Base-by-base conservation (phyloP, 2,888 invertebrate genomes). In the Platynereis dumerilii region DNA sequence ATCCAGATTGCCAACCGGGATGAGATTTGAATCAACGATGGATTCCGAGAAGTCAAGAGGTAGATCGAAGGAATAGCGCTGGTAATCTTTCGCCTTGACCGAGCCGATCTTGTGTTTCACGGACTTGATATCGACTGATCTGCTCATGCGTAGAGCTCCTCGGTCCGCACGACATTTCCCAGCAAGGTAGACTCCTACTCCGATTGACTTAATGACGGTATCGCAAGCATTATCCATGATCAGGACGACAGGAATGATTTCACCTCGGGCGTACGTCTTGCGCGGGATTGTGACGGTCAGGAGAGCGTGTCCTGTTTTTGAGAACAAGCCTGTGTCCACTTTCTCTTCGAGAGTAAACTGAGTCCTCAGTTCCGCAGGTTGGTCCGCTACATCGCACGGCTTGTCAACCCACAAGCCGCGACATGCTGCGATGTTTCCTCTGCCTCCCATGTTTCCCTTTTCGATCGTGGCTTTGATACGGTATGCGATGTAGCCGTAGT, bases 1-100 rank as follows among this genome's bases (percentile, higher is more conserved):
- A 26, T 62, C 56, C 2, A 62, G 44, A 24, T 28, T 10, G 17
- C 62, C 62, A 39, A 42, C 62, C 17, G 62, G 62, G 10, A 62
- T 52, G 24, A 62, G 56, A 45, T 56, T 54, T 3, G 44, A 26
- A 44, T 62, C 62, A 7, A 53, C 44, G 44, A 26, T 24, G 54
- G 27, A n/a, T 1, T 62, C 44, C 17, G 10, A 15, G 34, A 62
- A 62, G 7, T 55, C 62, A 22, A 52, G 34, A 3, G 62, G 62
- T 2, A 62, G 2, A 2, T 27, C 29, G 42, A 55, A 5, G 10
- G 10, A 20, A n/a, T 42, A 39, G 10, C 22, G 12, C 28, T 28
- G 45, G 28, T 17, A 7, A 27, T n/a, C 29, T 1, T 39, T 45
- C 42, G 22, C 1, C 1, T 15, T 28, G 5, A 62, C 56, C 2